Conservation (phyloP, 2,113 vertebrate species). For the Taurulus bubalis region DNA sequence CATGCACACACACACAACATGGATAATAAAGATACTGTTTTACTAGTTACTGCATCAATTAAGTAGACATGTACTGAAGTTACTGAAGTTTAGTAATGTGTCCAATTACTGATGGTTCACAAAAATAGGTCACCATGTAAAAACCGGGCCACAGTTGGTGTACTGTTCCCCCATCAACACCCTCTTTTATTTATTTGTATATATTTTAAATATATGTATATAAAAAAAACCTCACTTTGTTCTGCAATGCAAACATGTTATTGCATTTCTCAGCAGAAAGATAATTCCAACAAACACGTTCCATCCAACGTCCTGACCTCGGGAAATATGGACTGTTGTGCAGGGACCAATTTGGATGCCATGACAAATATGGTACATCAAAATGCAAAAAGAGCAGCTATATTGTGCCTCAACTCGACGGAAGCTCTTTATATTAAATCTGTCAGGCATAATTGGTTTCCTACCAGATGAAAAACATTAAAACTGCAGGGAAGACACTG, state of each 20-base stretch:
- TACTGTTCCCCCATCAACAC: not conserved
- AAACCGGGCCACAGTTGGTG: not conserved
- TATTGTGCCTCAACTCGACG: constrained; percentile 52
- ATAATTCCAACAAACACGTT: not conserved
- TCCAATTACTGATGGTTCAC: not conserved
- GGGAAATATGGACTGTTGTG: constrained; percentile 20
- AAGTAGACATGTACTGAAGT: not conserved
- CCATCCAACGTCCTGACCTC: constrained; percentile 15
- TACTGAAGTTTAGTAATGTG: not conserved
- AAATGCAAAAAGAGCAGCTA: constrained; percentile 52
- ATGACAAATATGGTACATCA: constrained; percentile 63
- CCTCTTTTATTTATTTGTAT: not conserved
- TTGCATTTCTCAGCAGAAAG: constrained; percentile 15
- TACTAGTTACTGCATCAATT: too few species aligned
- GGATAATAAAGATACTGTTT: too few species aligned
- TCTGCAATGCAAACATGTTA: constrained; percentile 4
- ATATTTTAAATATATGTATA: not conserved
- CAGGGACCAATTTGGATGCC: constrained; percentile 28
- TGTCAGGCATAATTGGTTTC: constrained; percentile 82
- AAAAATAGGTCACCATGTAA: too few species aligned
- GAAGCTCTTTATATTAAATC: constrained; percentile 74
- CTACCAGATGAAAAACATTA: constrained; percentile 78
- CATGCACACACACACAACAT: too few species aligned
- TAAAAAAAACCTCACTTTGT: constrained; percentile 1
- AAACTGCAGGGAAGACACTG: constrained; percentile 72